Percentiles rank a stretch among this genome's conserved stretches.
Evolutionary conservation across 1,140 invertebrate genomes (phyloP).

Genomic region (Eriosoma lanigerum): DNA sequence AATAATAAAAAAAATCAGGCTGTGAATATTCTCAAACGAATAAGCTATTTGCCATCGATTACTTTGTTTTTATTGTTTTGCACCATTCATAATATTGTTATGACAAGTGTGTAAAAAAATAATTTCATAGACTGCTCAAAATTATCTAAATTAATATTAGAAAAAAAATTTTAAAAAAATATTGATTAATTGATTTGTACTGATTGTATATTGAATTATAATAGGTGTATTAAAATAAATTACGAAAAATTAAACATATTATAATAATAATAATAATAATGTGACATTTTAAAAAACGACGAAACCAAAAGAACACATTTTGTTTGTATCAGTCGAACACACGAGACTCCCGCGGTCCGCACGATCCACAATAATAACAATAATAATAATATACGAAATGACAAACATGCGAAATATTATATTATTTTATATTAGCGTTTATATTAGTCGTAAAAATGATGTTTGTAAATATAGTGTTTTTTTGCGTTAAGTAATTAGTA

Average conservation of each 20-base stretch:
- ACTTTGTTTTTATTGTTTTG: conserved; percentile 49
- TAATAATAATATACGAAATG: background rate
- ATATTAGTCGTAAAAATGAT: conserved; percentile 5
- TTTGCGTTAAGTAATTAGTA: conserved; percentile 17
- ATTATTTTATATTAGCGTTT: conserved; percentile 19
- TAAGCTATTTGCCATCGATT: conserved; percentile 46
- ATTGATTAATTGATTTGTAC: conserved; percentile 49
- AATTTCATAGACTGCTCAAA: conserved; percentile 51
- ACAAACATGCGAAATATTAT: conserved; percentile 44
- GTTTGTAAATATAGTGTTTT: conserved; percentile 12
- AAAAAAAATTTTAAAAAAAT: no score
- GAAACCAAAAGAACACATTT: conserved; percentile 19
- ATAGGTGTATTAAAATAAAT: conserved; percentile 32
- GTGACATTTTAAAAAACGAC: conserved; percentile 14
- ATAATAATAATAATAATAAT: no score
- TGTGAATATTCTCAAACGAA: conserved; percentile 46
- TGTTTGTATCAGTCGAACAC: conserved; percentile 41
- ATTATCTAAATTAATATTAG: conserved; percentile 50
- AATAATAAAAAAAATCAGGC: conserved; percentile 43
- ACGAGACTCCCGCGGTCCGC: conserved; percentile 24
- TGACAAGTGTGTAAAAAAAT: conserved; percentile 40
- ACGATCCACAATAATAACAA: conserved; percentile 50
- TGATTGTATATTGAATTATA: conserved; percentile 50
- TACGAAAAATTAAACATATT: no score
- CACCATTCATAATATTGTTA: conserved; percentile 25